Percentiles rank a stretch among this genome's conserved stretches.
These are phyloP conservation scores for Porites australiensis DNA, from an alignment of 64 coral and sea anemone genomes.

Conservation along the genomic window DNA sequence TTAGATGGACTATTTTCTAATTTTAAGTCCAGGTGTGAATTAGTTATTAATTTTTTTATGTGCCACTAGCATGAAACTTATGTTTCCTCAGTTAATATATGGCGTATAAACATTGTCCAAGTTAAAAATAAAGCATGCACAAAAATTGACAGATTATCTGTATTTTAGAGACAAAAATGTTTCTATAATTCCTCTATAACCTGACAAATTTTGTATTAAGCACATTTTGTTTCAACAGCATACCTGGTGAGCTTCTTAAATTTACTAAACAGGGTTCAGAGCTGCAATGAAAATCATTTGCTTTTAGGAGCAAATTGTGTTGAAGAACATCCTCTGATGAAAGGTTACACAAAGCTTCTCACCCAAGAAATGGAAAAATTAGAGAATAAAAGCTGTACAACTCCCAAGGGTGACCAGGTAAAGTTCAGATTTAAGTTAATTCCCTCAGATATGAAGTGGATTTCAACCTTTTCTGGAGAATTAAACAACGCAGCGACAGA, in stretches of 20 bases:
- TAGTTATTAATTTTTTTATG: too few species aligned
- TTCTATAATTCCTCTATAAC: too few species aligned
- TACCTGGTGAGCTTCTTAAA: background rate
- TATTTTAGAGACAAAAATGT: too few species aligned
- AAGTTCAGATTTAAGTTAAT: slow-evolving; percentile 2
- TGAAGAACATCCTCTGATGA: background rate
- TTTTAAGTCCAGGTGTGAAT: too few species aligned
- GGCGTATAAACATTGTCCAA: too few species aligned
- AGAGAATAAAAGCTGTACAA: background rate
- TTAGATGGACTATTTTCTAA: too few species aligned
- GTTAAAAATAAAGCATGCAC: too few species aligned
- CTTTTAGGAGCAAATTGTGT: background rate
- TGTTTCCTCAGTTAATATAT: too few species aligned
- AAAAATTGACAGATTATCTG: too few species aligned
- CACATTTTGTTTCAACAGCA: background rate
- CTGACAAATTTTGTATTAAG: too few species aligned
- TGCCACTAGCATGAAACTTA: too few species aligned
- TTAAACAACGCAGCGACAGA: slow-evolving; percentile 37
- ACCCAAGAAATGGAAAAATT: background rate
- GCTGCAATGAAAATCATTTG: background rate
- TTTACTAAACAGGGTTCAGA: background rate
- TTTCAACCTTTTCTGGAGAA: slow-evolving; percentile 48
- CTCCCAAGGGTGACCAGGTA: background rate
- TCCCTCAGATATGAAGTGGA: slow-evolving; percentile 70
- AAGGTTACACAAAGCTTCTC: background rate